These are phyloP conservation scores for Eriocheir sinensis DNA, from an alignment of 1,140 invertebrate species.

Conservation along the genomic window DNA sequence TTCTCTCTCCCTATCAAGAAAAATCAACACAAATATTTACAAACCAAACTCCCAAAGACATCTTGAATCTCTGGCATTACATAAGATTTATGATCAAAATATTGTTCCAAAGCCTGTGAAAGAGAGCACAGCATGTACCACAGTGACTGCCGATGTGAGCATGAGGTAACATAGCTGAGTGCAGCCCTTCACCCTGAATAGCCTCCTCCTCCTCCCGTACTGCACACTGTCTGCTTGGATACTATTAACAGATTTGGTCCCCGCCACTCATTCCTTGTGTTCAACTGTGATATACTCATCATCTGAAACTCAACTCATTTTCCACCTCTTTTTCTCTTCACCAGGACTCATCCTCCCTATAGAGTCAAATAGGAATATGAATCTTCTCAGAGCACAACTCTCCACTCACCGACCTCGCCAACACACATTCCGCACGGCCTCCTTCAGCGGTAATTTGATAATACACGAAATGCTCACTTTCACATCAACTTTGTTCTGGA, in stretches of 20 bases:
- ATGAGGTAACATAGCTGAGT: neutral
- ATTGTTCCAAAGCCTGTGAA: constrained; percentile 72
- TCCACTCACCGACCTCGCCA: constrained; percentile 40
- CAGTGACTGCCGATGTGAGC: neutral
- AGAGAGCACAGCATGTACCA: constrained; percentile 59
- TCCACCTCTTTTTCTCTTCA: neutral
- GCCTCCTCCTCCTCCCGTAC: neutral
- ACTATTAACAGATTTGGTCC: constrained; percentile 63
- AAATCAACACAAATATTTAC: constrained; percentile 77
- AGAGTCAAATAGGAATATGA: constrained; percentile 58
- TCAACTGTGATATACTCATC: neutral
- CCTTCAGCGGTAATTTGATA: constrained; percentile 38
- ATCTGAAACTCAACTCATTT: neutral
- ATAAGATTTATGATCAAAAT: constrained; percentile 71
- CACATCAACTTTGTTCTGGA: constrained; percentile 70
- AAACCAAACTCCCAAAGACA: constrained; percentile 66
- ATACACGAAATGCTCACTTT: constrained; percentile 71
- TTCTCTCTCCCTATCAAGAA: constrained; percentile 72
- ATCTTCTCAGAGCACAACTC: constrained; percentile 28
- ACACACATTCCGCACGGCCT: constrained; percentile 51
- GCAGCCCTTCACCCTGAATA: neutral
- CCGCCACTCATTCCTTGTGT: constrained; percentile 46
- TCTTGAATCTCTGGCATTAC: constrained; percentile 65
- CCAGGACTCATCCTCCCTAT: constrained; percentile 53
- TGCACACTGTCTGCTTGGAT: neutral